A percentile compares a stretch with the other conserved stretches of the same genome.
These are phyloP conservation scores for Stenchaetothrips biformis DNA, from an alignment of 2,888 invertebrate genomes.

Conservation along the genomic window DNA sequence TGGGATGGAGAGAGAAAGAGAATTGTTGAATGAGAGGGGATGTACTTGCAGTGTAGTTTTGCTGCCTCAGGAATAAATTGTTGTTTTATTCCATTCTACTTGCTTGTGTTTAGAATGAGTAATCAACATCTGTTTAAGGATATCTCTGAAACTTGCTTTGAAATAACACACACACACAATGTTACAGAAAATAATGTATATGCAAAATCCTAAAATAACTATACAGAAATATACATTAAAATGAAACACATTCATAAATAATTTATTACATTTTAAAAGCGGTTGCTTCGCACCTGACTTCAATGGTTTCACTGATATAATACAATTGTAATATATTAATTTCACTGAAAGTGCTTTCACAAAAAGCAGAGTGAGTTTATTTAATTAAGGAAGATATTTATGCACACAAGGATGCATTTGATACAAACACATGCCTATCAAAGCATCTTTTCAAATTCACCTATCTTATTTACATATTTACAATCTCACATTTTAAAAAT, in stretches of 20 bases:
- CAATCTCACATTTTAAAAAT: not conserved
- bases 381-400: not conserved
- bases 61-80: not conserved
- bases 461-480: not conserved
- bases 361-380: not conserved
- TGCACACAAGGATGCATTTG: not conserved
- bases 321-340: not conserved
- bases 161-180: not conserved
- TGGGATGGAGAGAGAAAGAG: constrained; percentile 34
- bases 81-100: not conserved
- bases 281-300: not conserved
- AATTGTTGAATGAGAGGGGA: not conserved
- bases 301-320: not conserved
- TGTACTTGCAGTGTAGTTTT: not conserved
- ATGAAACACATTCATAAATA: not conserved
- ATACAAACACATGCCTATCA: not conserved
- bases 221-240: not conserved
- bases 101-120: not conserved
- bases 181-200: constrained; percentile 7
- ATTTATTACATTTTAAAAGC: not conserved
- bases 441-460: not conserved
- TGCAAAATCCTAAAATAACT: not conserved
- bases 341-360: not conserved
- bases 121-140: too few species aligned
- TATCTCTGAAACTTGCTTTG: not conserved